These are phyloP conservation scores for Chymomyza amoena DNA, from an alignment of 2,888 invertebrate species.

Conservation along the genomic window DNA sequence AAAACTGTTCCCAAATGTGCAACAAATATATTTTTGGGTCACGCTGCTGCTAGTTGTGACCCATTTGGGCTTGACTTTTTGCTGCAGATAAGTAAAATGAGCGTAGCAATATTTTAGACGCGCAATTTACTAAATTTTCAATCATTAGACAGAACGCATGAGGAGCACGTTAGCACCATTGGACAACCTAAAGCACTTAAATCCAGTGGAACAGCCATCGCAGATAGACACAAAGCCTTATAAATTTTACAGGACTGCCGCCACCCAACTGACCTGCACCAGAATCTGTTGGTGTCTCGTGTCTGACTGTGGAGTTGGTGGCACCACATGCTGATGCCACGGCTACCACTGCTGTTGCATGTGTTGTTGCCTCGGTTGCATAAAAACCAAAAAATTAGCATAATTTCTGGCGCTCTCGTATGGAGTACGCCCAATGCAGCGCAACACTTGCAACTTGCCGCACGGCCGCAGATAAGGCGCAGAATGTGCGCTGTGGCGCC, in stretches of 20 bases:
- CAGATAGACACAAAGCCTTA: constrained; percentile 2
- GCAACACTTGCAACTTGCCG: constrained; percentile 49
- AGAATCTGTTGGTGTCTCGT: not conserved
- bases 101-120: constrained; percentile 29
- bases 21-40: constrained; percentile 4
- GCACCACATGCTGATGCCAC: constrained; percentile 40
- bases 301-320: constrained; percentile 36
- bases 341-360: constrained; percentile 34
- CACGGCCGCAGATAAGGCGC: constrained; percentile 57
- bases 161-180: not conserved
- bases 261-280: not conserved
- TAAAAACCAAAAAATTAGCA: constrained; percentile 68
- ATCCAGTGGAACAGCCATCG: not conserved
- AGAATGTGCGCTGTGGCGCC: constrained; percentile 55
- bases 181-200: not conserved
- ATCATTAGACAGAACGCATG: constrained; percentile 43
- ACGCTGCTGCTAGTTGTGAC: not conserved
- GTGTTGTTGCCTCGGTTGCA: constrained; percentile 45
- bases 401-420: constrained; percentile 54
- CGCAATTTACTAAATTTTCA: constrained; percentile 53
- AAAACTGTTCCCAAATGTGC: constrained; percentile 2
- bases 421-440: constrained; percentile 15
- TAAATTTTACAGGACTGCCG: not conserved
- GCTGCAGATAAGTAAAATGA: constrained; percentile 50
- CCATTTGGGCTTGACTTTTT: not conserved